Conservation (phyloP, 2,888 invertebrate genomes). For the Conops quadrifasciatus region DNA sequence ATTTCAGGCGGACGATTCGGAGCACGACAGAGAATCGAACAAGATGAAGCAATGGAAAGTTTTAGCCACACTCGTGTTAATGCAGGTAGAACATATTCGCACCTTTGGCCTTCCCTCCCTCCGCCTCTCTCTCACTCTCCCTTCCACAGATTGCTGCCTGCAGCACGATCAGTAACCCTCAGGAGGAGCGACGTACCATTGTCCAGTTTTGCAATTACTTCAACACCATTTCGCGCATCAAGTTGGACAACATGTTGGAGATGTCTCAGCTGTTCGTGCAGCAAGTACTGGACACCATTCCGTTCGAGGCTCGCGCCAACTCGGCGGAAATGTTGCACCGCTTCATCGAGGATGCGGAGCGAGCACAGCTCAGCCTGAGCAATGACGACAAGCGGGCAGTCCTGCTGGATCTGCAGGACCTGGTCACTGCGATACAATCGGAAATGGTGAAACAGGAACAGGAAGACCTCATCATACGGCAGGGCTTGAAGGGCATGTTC, state of each 20-base stretch:
- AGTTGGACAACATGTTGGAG: conserved; percentile 43
- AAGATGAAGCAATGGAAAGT: conserved; percentile 3
- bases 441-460: conserved; percentile 44
- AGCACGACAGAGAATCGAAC: too few species aligned
- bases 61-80: neutral
- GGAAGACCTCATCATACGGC: conserved; percentile 43
- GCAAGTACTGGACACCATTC: conserved; percentile 42
- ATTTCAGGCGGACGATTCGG: neutral
- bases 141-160: neutral
- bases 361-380: conserved; percentile 30
- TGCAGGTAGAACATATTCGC: neutral
- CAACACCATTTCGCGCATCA: conserved; percentile 41
- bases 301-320: conserved; percentile 42
- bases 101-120: neutral
- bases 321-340: conserved; percentile 42
- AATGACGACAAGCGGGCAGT: conserved; percentile 40
- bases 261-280: conserved; percentile 40
- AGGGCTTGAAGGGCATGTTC: conserved; percentile 44
- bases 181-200: conserved; percentile 38
- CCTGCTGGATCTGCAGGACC: conserved; percentile 41
- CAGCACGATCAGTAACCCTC: neutral
- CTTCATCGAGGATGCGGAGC: conserved; percentile 40
- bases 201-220: conserved; percentile 44
- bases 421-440: conserved; percentile 42
- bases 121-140: too few species aligned